Conservation (phyloP, 2,797 vertebrate species). For the Gallinago solitaria region DNA sequence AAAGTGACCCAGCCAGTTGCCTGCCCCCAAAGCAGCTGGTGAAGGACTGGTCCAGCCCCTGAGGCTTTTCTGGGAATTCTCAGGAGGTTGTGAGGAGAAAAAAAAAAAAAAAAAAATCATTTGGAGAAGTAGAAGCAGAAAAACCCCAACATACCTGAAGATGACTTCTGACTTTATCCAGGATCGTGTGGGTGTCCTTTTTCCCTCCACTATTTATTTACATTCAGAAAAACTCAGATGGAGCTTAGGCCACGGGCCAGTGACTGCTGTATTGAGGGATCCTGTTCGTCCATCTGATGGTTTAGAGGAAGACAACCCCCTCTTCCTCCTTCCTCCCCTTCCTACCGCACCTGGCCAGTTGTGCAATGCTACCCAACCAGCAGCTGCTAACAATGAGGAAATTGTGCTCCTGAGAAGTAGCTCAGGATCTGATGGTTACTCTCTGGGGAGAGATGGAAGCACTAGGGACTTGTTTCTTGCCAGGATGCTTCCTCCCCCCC, state of each 20-base stretch:
- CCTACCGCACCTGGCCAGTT: constrained; percentile 74
- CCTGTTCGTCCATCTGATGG: constrained; percentile 26
- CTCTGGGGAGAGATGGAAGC: constrained; percentile 62
- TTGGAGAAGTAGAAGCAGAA: not conserved
- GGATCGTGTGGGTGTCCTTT: not conserved
- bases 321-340: constrained; percentile 22
- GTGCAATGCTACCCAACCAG: constrained; percentile 74
- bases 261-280: constrained; percentile 24
- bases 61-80: not conserved
- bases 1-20: not conserved
- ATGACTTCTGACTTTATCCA: not conserved
- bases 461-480: constrained; percentile 66
- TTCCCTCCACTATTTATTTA: constrained; percentile 7
- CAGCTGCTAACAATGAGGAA: constrained; percentile 81
- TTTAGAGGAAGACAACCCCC: constrained; percentile 59
- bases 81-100: not conserved
- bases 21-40: not conserved
- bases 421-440: constrained; percentile 69
- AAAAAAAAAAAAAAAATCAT: not conserved
- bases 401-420: constrained; percentile 75
- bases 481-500: not conserved
- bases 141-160: not conserved
- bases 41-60: not conserved
- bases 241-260: not conserved
- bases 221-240: constrained; percentile 1